Evolutionary conservation across 1,140 invertebrate genomes (phyloP), one percentile per base, ranked within the genome.

Genomic region (Drosophila burlai): DNA sequence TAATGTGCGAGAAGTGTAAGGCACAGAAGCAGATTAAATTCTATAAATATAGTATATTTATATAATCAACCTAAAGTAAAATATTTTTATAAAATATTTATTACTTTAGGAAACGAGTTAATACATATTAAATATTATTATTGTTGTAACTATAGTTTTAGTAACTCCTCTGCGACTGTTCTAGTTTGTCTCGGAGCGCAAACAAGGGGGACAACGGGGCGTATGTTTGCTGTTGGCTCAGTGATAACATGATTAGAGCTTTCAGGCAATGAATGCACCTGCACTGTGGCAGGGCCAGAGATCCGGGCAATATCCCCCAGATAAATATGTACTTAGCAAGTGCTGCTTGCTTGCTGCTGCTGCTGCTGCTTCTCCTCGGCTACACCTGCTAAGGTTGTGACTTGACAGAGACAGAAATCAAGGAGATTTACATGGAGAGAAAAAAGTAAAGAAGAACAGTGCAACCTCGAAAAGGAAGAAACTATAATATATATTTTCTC

Each of bases 181-280:
- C 65, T 24, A 40, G 36, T 68, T 69, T 66, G 47, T 38, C 46
- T 67, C 7, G 10, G 1, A 36, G 7, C 13, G 61, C 66, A 52
- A 68, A 66, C 46, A 65, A n/a, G 29, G 1, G 62, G 66, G 31
- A 42, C 66, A 38, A 69, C 66, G 36, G 66, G 66, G 62, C 66
- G 66, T 71, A 72, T 71, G 69, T 34, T 45, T 71, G 45, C 24
- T 60, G 45, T 72, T 59, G 43, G 67, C 54, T 15, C 54, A 72
- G 54, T 73, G 69, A 73, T 73, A 73, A 73, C 69, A 73, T 73
- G 69, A 73, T 73, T 73, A 72, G 46, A 73, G 69, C 52, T 73
- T 60, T 72, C 36, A 50, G 45, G 24, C n/a, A 42, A 73, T 73
- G 67, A 73, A 73, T 73, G 67, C 69, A 73, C 54, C 67, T 72